These are phyloP conservation scores for Myathropa florea DNA, from an alignment of 2,888 invertebrate genomes.

Conservation along the genomic window DNA sequence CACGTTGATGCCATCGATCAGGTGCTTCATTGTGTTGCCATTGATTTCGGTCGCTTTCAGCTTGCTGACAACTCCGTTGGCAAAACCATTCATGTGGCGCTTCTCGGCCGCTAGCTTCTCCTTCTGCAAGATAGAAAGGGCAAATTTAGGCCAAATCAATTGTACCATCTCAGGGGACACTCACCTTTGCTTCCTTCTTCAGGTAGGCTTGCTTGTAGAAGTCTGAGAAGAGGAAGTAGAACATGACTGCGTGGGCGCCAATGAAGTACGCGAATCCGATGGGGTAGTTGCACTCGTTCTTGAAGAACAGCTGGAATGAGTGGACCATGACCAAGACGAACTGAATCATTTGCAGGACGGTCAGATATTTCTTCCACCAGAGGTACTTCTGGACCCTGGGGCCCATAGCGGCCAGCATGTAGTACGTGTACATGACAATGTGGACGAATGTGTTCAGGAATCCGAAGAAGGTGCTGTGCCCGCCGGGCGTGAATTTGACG, in stretches of 20 bases:
- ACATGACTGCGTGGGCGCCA: constrained; percentile 94
- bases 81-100: constrained; percentile 74
- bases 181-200: constrained; percentile 77
- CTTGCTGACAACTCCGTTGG: constrained; percentile 73
- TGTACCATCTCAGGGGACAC: neutral
- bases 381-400: constrained; percentile 92
- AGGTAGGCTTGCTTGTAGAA: constrained; percentile 92
- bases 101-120: constrained; percentile 75
- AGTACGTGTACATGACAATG: constrained; percentile 96
- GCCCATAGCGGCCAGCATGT: constrained; percentile 93
- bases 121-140: constrained; percentile 69
- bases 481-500: constrained; percentile 93
- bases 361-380: constrained; percentile 98
- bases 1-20: constrained; percentile 70
- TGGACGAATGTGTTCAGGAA: constrained; percentile 97
- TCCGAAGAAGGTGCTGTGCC: constrained; percentile 96
- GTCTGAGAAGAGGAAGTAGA: constrained; percentile 94
- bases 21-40: constrained; percentile 74
- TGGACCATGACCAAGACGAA: constrained; percentile 94
- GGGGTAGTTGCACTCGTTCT: constrained; percentile 93
- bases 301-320: constrained; percentile 92
- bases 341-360: constrained; percentile 95
- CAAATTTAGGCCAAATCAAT: neutral
- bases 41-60: constrained; percentile 74
- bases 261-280: constrained; percentile 95